Base-by-base conservation (phyloP, 2,797 vertebrate genomes). In the Falco rusticolus region DNA sequence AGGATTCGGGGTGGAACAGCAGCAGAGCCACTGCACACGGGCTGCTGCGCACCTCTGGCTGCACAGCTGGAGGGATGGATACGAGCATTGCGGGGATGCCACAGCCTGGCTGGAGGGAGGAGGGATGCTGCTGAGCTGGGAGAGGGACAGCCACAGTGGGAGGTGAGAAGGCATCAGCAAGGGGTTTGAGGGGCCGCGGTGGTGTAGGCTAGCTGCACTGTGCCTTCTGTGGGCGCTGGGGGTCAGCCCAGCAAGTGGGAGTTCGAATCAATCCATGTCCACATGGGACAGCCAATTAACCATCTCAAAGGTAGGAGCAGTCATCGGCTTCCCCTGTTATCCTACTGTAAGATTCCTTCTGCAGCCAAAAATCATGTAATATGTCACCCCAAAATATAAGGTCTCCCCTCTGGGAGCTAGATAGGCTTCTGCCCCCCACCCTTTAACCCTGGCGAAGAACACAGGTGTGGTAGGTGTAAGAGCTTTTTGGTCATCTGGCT, bases 131-230 rank as follows among this genome's bases (percentile, higher is more conserved):
- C 82, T 69, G 70, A 10, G 8, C 21, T n/a, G 60, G 31, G 25
- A 93, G 16, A 82, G 51, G 33, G n/a, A 39, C 7, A 11, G 45
- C 50, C 51, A 61, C 63, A 69, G 29, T 0, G 1, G 20, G 43
- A 72, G 47, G 26, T 0, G 3, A 87, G 29, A 43, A 90, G 72
- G 33, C 48, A 64, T 65, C 43, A 21, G 45, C 25, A 8, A 51
- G 33, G 39, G 39, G 45, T 25, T 68, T 0, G 4, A 87, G 56
- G 48, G 16, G 47, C 48, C 92, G 76, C 0, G 0, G n/a, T 8
- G 45, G 18, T 24, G n/a, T 22, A 54, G 77, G 72, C 50, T 47
- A 71, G 50, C 39, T 18, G 29, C 47, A 47, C 18, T 10, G 2
- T 28, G 26, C 9, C 60, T 39, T 45, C 72, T 26, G 2, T 1